Base-by-base conservation (phyloP, 2,113 vertebrate species). In the Pseudorhombus dupliciocellatus region DNA sequence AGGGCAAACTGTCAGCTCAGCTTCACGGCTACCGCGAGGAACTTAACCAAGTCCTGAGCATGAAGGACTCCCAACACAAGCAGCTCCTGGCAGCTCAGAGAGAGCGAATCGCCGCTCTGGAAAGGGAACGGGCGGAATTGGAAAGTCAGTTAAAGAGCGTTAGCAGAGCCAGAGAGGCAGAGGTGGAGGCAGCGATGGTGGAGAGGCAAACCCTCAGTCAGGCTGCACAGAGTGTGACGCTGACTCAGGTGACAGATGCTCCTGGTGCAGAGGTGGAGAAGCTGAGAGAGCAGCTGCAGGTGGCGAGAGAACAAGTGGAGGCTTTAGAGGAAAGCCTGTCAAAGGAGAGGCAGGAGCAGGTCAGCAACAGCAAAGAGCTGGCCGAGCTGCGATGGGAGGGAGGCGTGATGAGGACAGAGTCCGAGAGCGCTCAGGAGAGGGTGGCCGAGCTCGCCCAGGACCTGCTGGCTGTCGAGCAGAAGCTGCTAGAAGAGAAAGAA, bases 51-150 rank as follows among this genome's bases (percentile, higher is more conserved):
- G 95, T 99, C 50, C 94, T 99, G 76, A 87, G 94, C 55, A 94
- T 97, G 93, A 99, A 99, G 90, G 98, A 99, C 56, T 94, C 89
- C 4, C 98, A 99, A 30, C 96, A 97, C 79, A 97, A 95, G 64
- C 94, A 97, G n/a, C 93, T 97, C 10, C 93, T 97, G 71, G 91
- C 94, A 14, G 88, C 85, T 3, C 96, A 98, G 70, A 86, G 93
- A 18, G 94, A 95, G 72, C 92, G 71, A 1, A 95, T 96, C 57
- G 78, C 91, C 0, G 76, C 91, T 15, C 89, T 99, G 79, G 95
- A 96, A 79, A 91, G 74, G 54, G 92, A 96, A 46, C 92, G 87
- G 15, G 66, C 84, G 9, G 42, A 84, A 11, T 21, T 93, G 46
- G 91, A 94, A 79, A 71, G 44, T 34, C 86, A 79, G 68, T 55